Conservation (phyloP, 2,888 invertebrate species). For the Branchipolynoe longqiensis region DNA sequence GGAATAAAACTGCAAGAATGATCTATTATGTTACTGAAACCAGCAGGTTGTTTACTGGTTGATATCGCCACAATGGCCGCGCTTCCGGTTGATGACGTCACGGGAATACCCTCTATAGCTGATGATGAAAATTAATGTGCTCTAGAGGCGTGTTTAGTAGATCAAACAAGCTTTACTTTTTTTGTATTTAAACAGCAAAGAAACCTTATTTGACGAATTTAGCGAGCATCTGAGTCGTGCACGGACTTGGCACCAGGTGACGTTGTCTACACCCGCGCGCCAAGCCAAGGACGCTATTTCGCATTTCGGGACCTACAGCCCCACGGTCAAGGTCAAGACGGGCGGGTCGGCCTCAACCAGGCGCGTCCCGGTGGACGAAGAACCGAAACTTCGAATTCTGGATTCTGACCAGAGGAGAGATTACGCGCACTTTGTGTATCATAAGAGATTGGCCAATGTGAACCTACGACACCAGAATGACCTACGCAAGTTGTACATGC, state of each 20-base stretch:
- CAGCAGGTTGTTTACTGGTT: no score
- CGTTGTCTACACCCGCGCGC: constrained; percentile 71
- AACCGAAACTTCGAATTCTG: constrained; percentile 66
- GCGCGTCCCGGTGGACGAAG: constrained; percentile 71
- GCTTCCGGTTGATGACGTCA: no score
- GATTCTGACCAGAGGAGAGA: constrained; percentile 76
- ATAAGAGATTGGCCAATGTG: constrained; percentile 74
- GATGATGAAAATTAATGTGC: no score
- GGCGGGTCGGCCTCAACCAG: constrained; percentile 71
- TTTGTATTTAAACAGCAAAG: constrained; percentile 71
- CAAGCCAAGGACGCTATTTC: constrained; percentile 72
- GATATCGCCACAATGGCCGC: no score
- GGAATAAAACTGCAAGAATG: no score
- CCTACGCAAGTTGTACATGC: constrained; percentile 75
- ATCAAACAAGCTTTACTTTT: no score
- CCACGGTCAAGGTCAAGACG: constrained; percentile 75
- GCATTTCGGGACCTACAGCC: constrained; percentile 69
- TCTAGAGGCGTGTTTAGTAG: neutral
- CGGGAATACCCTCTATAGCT: no score
- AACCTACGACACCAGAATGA: constrained; percentile 71
- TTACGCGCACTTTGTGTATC: constrained; percentile 75
- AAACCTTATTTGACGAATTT: constrained; percentile 73
- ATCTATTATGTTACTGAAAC: no score
- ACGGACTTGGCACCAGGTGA: constrained; percentile 76
- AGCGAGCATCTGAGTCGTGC: constrained; percentile 71